Evolutionary conservation across 2,113 vertebrate genomes (phyloP), one percentile per base, ranked within the genome.

Genomic region (Oceanodroma tethys): DNA sequence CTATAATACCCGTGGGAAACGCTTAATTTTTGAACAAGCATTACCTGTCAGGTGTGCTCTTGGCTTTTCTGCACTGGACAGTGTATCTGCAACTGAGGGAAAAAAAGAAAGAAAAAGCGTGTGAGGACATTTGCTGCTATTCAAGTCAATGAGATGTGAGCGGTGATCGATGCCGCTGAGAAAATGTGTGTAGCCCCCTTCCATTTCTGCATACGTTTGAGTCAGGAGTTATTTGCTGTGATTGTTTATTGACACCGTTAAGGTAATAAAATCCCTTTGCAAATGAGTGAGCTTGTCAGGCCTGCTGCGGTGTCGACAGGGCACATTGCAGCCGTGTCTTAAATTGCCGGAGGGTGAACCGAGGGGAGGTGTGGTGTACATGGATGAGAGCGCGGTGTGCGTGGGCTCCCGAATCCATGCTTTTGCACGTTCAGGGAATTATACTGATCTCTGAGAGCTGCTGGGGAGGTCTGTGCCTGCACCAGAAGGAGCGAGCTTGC

Each of bases 31-130:
- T 13, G 83, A 89, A 36, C 73, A 59, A 71, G 38, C 26, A 50
- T 96, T 98, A 98, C 98, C 97, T 98, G 98, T 98, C 88, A 98
- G 96, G 36, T 98, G 98, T 3, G 98, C 98, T 83, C 98, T 96
- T 32, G 98, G 98, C 79, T 98, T 98, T 45, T 97, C 94, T 27
- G 88, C 76, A 5, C 88, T 92, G 58, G 71, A 21, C 87, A 88
- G 43, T 3, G 16, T 30, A 4, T 86, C 97, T 80, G 88, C 90
- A 95, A 92, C 89, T 91, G 95, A 43, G 42, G 66, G 50, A 12
- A 14, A 22, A 90, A 78, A 82, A 11, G 48, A 45, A 89, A 87
- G 18, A 70, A 90, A 76, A 45, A 6, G 1, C 4, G 8, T 36
- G 29, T 96, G 26, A 96, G 87, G 73, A 25, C 4, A 3, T 66